phyloP scores from a whole-genome alignment of 2,797 vertebrate species.

The Pachyuromys duprasi region DNA sequence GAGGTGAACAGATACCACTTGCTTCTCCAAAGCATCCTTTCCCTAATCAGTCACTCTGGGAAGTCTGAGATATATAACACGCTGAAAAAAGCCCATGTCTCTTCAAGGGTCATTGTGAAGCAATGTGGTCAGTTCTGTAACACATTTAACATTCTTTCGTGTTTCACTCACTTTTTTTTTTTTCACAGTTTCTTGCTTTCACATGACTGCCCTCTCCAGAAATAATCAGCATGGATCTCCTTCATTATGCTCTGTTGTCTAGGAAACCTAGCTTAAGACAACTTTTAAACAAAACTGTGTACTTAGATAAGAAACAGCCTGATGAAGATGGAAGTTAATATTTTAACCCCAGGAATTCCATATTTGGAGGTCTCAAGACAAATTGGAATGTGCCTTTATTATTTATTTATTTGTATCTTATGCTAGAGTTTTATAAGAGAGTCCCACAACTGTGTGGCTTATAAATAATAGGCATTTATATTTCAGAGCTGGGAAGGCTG shows the following conservation, averaged over 20 bases:
- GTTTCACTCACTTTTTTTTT: neutral
- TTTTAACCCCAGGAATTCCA: neutral
- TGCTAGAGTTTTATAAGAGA: neutral
- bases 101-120: neutral
- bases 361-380: slow-evolving; percentile 1
- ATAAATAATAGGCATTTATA: neutral
- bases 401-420: neutral
- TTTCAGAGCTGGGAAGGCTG: neutral
- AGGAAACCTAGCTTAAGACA: slow-evolving; percentile 39
- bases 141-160: neutral
- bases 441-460: neutral
- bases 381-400: neutral
- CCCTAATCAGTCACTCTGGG: neutral
- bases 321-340: neutral
- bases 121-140: neutral
- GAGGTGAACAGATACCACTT: neutral
- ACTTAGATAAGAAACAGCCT: neutral
- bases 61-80: neutral
- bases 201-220: neutral
- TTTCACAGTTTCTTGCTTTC: neutral
- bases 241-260: slow-evolving; percentile 55
- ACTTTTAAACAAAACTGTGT: neutral
- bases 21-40: neutral
- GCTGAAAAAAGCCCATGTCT: neutral
- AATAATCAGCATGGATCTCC: neutral